Base-by-base conservation (phyloP, 2,888 invertebrate genomes). In the Cenopis cana region DNA sequence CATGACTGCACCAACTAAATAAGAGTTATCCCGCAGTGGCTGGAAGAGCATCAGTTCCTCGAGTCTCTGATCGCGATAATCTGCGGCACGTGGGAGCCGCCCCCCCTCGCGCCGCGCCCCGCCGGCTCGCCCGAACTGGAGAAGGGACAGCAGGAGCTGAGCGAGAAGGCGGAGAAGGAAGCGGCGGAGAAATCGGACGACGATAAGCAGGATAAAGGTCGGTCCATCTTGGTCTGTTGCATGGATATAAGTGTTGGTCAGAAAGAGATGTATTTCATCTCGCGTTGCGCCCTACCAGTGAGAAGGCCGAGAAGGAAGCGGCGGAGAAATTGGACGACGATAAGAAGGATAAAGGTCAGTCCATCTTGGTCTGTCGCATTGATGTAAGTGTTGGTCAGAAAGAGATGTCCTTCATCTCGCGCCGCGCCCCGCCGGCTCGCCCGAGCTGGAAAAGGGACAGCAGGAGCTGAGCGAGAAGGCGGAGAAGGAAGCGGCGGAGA, bases 11-110 rank as follows among this genome's bases (percentile, higher is more conserved):
- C 24, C 14, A 14, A 29, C 24, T 8, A 20, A 11, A 2, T 20
- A 52, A 20, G 0, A 0, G 8, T 12, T 12, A 2, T 12, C 20
- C 8, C 0, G 0, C 90, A 99, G 98, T 99, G 98, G 98, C 94
- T 99, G 82, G 97, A 97, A 87, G 97, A 97, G 87, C 96, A 98
- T 89, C 95, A 96, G 88, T 95, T 98, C 83, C 95, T 99, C 77
- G 97, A 97, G 91, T 96, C 96, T 86, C 94, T 99, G 85, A 94
- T 95, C 82, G 93, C 91, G 80, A 94, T 95, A 78, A 90, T 95
- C 69, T 93, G 93, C 79, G 93, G 93, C 65, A 86, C 89, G n/a
- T 91, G 89, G 76, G 85, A 80, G 73, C 81, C 87, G 1, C 89
- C 88, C 74, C 83, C 83, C 74, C 73, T 79, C 41, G 57, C 64